Evolutionary conservation across 2,113 vertebrate species (phyloP).

Genomic region (Raja brachyura): DNA sequence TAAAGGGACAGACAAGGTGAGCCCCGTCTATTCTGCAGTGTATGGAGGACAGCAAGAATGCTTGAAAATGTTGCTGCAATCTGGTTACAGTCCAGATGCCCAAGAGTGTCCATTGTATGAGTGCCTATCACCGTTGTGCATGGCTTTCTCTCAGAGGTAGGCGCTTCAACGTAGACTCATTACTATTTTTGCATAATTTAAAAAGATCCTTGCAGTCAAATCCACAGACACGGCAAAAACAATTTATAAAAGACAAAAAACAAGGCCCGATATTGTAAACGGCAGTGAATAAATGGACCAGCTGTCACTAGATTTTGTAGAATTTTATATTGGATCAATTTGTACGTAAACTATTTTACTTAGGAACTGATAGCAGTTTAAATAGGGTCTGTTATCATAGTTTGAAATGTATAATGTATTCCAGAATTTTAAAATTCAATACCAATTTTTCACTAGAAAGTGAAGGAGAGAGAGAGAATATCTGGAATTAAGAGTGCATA

Average conservation of each 20-base stretch:
- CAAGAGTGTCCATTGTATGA: slow-evolving; percentile 65
- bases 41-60: slow-evolving; percentile 55
- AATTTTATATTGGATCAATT: not conserved
- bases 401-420: not conserved
- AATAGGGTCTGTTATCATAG: not conserved
- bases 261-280: too few species aligned
- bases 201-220: not conserved
- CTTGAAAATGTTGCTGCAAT: slow-evolving; percentile 61
- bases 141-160: slow-evolving; percentile 60
- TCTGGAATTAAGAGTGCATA: not conserved
- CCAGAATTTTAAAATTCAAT: not conserved
- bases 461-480: not conserved
- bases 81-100: slow-evolving; percentile 77
- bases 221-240: not conserved
- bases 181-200: not conserved
- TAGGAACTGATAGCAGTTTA: not conserved
- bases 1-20: slow-evolving; percentile 64
- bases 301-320: not conserved
- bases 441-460: not conserved
- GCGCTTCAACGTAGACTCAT: not conserved
- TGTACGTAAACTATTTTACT: not conserved
- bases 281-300: not conserved
- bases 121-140: slow-evolving; percentile 66
- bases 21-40: slow-evolving; percentile 81
- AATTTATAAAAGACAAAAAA: not conserved